Conservation (phyloP, 2,797 vertebrate genomes). For the Micromesistius poutassou region DNA sequence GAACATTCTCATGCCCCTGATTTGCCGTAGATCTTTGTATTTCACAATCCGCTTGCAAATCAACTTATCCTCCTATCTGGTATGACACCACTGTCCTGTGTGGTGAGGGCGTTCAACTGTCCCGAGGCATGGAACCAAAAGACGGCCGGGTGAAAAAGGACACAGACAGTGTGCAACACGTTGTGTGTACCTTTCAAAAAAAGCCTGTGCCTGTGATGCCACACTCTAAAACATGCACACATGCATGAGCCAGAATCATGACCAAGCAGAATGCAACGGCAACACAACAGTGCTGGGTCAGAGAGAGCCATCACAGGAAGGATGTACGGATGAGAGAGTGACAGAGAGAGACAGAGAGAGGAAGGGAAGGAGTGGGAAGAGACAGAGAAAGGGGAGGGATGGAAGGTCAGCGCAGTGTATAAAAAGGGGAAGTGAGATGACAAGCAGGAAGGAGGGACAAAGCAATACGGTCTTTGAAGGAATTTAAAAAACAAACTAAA, state of each 20-base stretch:
- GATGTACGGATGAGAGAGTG: conserved; percentile 19
- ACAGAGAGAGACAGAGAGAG: conserved; percentile 57
- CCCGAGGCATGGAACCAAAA: neutral
- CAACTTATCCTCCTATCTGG: no score
- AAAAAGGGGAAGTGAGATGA: conserved; percentile 4
- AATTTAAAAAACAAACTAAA: neutral
- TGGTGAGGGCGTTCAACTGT: no score
- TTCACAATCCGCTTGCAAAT: neutral
- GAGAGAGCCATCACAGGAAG: conserved; percentile 9
- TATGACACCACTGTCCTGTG: no score
- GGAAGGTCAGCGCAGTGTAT: neutral
- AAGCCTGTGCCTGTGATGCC: neutral
- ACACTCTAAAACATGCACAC: neutral
- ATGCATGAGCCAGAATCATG: neutral
- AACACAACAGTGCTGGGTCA: conserved; percentile 8
- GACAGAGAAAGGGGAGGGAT: conserved; percentile 7
- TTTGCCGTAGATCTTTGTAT: neutral
- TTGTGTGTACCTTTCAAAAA: neutral
- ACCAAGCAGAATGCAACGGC: conserved; percentile 18
- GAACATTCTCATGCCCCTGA: neutral
- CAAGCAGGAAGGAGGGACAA: conserved; percentile 1
- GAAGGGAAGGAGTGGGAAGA: conserved; percentile 17
- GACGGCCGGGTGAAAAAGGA: neutral
- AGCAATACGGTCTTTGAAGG: neutral
- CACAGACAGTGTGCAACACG: neutral